A percentile compares a stretch with the other conserved stretches of the same genome.
Conservation (phyloP, 2,888 invertebrate species). For the Andrena flavipes region DNA sequence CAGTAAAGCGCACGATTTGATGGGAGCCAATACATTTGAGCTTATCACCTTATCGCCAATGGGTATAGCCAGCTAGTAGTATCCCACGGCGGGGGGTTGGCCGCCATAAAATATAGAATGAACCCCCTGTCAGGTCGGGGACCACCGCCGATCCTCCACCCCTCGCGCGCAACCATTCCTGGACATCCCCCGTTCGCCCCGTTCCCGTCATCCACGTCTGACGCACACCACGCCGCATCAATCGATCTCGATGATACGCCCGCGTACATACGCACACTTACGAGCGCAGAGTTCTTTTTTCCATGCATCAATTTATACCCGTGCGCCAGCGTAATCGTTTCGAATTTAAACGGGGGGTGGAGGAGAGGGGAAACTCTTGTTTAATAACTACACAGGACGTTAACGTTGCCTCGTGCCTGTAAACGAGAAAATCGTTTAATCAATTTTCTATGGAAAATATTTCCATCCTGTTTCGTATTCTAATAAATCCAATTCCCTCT, state of each 20-base stretch:
- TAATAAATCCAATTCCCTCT: neutral
- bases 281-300: conserved; percentile 34
- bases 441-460: neutral
- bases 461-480: neutral
- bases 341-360: conserved; percentile 16
- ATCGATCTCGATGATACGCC: conserved; percentile 66
- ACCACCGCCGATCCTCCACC: conserved; percentile 40
- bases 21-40: conserved; percentile 84
- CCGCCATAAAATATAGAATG: conserved; percentile 83
- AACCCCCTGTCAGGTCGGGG: conserved; percentile 74
- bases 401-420: neutral
- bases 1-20: conserved; percentile 83
- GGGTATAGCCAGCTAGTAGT: conserved; percentile 77
- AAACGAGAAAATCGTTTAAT: conserved; percentile 18
- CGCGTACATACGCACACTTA: conserved; percentile 16
- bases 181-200: conserved; percentile 54
- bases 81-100: conserved; percentile 70
- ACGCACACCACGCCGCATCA: conserved; percentile 64
- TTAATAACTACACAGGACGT: conserved; percentile 3
- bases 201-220: conserved; percentile 56
- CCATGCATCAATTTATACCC: conserved; percentile 43
- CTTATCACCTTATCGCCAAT: conserved; percentile 84
- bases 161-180: conserved; percentile 54
- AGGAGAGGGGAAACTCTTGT: neutral
- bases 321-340: conserved; percentile 1